These are phyloP conservation scores for Tyrophagus putrescentiae DNA, from an alignment of 1,140 invertebrate species.

Conservation along the genomic window DNA sequence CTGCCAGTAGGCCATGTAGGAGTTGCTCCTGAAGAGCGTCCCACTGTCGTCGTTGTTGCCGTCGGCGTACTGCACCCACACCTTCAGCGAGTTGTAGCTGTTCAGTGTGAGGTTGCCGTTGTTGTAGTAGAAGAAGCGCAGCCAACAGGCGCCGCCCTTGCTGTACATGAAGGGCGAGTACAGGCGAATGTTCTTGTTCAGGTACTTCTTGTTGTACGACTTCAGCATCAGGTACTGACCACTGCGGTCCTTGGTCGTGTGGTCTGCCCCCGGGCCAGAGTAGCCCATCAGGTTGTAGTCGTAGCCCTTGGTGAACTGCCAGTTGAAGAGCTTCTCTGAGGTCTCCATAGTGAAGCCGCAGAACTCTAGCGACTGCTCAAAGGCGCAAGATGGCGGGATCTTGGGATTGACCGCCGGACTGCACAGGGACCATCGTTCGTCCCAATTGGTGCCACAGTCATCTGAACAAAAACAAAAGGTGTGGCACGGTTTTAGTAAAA, in stretches of 20 bases:
- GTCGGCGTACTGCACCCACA: slow-evolving; percentile 3
- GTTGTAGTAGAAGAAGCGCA: slow-evolving; percentile 5
- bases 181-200: not conserved
- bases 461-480: too few species aligned
- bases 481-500: too few species aligned
- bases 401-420: not conserved
- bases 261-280: not conserved
- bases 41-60: not conserved
- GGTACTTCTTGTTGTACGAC: not conserved
- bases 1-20: not conserved
- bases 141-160: not conserved
- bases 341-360: not conserved
- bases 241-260: not conserved
- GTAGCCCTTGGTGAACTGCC: not conserved
- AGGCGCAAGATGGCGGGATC: not conserved
- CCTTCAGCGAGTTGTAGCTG: not conserved
- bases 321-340: not conserved
- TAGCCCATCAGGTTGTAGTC: not conserved
- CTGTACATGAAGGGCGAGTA: not conserved
- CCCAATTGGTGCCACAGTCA: slow-evolving; percentile 9
- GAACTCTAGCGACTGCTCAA: not conserved
- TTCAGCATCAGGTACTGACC: not conserved
- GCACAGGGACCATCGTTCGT: not conserved
- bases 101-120: not conserved
- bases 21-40: not conserved